Evolutionary conservation across 2,797 vertebrate species (phyloP).

Genomic region (Fistularia tabacaria): DNA sequence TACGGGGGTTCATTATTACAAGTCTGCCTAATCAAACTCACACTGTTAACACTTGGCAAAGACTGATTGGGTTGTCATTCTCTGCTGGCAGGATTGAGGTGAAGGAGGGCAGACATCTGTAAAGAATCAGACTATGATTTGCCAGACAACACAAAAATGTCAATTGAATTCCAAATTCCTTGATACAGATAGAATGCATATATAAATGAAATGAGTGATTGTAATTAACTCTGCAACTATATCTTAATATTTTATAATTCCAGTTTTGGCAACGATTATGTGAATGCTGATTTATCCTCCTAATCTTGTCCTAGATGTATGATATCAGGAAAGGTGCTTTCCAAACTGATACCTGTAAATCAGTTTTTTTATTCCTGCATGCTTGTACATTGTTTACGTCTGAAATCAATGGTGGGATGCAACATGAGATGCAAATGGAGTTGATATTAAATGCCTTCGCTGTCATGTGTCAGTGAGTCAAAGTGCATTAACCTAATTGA

Average conservation of each 20-base stretch:
- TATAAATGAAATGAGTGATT: too few relatives aligned
- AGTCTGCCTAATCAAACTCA: slow-evolving; percentile 55
- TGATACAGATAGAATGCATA: too few relatives aligned
- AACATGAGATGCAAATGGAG: too few relatives aligned
- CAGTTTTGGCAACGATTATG: too few relatives aligned
- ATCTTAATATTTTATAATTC: too few relatives aligned
- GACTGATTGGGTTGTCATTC: slow-evolving; percentile 48
- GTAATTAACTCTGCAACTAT: too few relatives aligned
- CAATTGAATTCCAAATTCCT: neutral
- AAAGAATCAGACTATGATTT: slow-evolving; percentile 2
- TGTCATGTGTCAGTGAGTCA: slow-evolving; percentile 9
- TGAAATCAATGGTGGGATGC: neutral
- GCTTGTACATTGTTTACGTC: neutral
- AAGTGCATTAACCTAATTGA: slow-evolving; percentile 40
- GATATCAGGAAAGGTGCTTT: too few relatives aligned
- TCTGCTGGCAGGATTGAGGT: slow-evolving; percentile 11
- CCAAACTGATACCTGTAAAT: too few relatives aligned
- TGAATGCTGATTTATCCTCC: too few relatives aligned
- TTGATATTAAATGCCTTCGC: neutral
- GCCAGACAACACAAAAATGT: slow-evolving; percentile 2
- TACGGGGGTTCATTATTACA: slow-evolving; percentile 27
- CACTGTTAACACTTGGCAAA: slow-evolving; percentile 42
- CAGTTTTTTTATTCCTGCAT: too few relatives aligned
- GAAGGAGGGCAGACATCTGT: slow-evolving; percentile 10
- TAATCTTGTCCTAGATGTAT: too few relatives aligned